Evolutionary conservation across 2,888 invertebrate genomes (phyloP).

Genomic region (Anthrax anthrax): DNA sequence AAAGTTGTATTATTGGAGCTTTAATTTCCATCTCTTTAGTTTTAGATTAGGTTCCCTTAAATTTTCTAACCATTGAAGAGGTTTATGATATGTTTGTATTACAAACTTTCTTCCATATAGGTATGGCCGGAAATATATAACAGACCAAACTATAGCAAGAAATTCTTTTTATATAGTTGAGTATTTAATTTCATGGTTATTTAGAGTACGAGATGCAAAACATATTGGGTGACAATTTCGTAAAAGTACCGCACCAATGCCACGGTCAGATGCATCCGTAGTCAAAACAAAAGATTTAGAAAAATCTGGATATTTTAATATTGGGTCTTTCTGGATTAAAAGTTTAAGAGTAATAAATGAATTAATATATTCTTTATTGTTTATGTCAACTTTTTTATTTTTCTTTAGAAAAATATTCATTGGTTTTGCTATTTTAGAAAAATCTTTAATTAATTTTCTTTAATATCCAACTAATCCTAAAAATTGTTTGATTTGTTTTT

Average conservation of each 20-base stretch:
- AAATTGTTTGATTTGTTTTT: conserved; percentile 16
- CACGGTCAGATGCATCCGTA: background rate
- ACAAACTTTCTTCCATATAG: conserved; percentile 10
- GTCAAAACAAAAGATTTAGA: background rate
- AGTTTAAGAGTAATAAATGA: conserved; percentile 11
- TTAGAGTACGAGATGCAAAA: conserved; percentile 16
- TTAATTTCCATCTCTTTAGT: conserved; percentile 24
- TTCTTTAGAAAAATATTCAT: conserved; percentile 8
- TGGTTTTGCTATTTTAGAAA: conserved; percentile 3
- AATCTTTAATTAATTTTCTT: conserved; percentile 9
- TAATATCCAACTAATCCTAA: conserved; percentile 16
- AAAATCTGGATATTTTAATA: background rate
- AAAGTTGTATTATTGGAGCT: conserved; percentile 19
- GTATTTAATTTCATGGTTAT: conserved; percentile 11
- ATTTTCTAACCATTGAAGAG: conserved; percentile 21
- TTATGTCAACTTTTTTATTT: conserved; percentile 5
- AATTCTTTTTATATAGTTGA: conserved; percentile 10
- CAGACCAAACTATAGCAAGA: conserved; percentile 9
- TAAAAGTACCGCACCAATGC: background rate
- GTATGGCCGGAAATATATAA: conserved; percentile 12
- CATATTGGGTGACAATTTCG: conserved; percentile 11
- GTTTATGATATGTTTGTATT: conserved; percentile 11
- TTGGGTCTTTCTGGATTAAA: background rate
- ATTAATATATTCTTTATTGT: conserved; percentile 6
- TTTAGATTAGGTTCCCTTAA: conserved; percentile 26